phyloP scores from a whole-genome alignment of 2,888 invertebrate species.

The Cheiracanthium punctorium region DNA sequence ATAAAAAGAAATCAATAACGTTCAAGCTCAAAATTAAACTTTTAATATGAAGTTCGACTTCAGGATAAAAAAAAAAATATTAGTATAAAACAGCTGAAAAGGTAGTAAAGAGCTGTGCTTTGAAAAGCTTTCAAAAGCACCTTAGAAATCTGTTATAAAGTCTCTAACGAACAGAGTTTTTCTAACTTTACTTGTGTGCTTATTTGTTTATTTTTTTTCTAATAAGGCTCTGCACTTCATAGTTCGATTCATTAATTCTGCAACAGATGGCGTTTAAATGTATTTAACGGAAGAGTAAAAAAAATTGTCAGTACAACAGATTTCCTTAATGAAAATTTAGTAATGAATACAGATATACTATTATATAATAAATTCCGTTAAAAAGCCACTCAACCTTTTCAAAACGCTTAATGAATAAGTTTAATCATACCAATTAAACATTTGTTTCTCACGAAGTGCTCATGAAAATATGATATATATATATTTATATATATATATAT shows the following conservation, averaged over 20 bases:
- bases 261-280: constrained; percentile 34
- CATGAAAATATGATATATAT: no score
- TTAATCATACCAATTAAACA: no score
- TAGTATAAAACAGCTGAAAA: constrained; percentile 42
- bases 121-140: constrained; percentile 40
- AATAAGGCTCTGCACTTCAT: background rate
- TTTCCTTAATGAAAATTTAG: background rate
- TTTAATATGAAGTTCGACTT: constrained; percentile 40
- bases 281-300: background rate
- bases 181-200: background rate
- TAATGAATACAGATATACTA: background rate
- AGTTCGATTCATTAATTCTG: constrained; percentile 52
- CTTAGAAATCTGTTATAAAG: background rate
- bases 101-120: constrained; percentile 22
- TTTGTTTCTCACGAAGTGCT: no score
- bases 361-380: no score
- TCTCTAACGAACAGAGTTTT: constrained; percentile 15
- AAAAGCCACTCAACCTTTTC: no score
- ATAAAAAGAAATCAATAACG: constrained; percentile 33
- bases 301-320: background rate
- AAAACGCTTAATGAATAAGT: no score
- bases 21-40: constrained; percentile 47
- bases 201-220: constrained; percentile 1
- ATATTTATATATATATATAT: no score
- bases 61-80: constrained; percentile 12